Evolutionary conservation across 2,113 vertebrate genomes (phyloP), one percentile per base, ranked within the genome.

Genomic region (Myodes glareolus): DNA sequence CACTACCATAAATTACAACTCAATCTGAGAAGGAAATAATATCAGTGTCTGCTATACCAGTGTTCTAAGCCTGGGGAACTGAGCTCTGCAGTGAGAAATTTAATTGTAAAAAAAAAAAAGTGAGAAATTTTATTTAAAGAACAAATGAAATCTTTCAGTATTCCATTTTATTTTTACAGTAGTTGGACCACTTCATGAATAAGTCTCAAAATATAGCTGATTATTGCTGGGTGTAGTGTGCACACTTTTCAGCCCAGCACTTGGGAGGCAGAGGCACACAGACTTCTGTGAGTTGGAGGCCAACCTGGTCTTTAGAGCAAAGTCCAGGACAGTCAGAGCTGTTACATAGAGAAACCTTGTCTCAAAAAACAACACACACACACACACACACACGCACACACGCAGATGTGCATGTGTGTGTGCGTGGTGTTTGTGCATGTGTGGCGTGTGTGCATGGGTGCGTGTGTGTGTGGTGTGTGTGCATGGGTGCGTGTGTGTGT

Each of bases 1-100:
- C 88, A 89, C 27, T 45, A 89, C 21, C 81, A 75, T 80, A 92
- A 96, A 95, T 92, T 92, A 96, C 52, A 95, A 76, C 63, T 80
- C n/a, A 77, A 42, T 75, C 67, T 73, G 85, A 39, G 84, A 50
- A 92, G 78, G 70, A 88, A 93, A 90, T 87, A 78, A 10, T 31
- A 81, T 29, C 13, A 42, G 25, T 11, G 55, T 45, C 75, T 72
- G 31, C 90, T 90, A 89, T 36, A 36, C 42, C 80, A 92, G 50
- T 70, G 77, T 89, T 88, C 81, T 86, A 72, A 39, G 36, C 67
- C 63, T 50, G 81, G 42, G 50, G 73, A 95, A 91, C 52, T 36
- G 50, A 93, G 27, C 50, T 77, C 42, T 13, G 27, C 14, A 84
- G 33, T 33, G 77, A 97, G 52, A 93, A 94, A 89, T 47, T 70